Evolutionary conservation across 2,888 invertebrate species (phyloP), one percentile per base, ranked within the genome.

Genomic region (Rhogogaster chlorosoma): DNA sequence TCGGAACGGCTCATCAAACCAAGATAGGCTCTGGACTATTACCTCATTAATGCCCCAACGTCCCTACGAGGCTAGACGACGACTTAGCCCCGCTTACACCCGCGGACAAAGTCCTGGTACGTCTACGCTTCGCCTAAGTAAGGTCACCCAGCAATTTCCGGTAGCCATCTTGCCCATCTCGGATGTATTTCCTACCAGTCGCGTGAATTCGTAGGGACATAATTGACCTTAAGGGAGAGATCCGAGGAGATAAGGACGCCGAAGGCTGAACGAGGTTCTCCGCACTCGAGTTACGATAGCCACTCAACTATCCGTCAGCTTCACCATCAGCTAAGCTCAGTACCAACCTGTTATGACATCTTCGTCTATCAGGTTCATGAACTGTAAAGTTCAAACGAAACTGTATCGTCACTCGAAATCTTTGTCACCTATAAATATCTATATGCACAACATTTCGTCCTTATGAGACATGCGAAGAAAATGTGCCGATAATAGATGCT

Each of bases 111-210:
- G 77, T 77, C 36, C 80, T 36, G 29, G 32, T 32, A 57, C 80
- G 32, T 83, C 64, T 42, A 45, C 67, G 42, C 49, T 49, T 67
- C 67, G 90, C 89, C 90, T 91, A 92, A 91, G 91, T 92, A 92
- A 93, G 92, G 92, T 92, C 93, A 92, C 91, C 92, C 90, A 91
- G 92, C 91, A 93, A 93, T 93, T 93, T 93, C 92, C 92, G 92
- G 92, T 91, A 90, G 92, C 92, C 92, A 92, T 93, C 91, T 92
- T 92, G 90, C 86, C 88, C 87, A 85, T 49, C 84, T 83, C 85
- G 83, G 82, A 85, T 85, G 83, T 85, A 85, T 85, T 85, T 85
- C 83, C 83, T 64, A 83, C 77, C 67, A 67, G 83, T 84, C 38
- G 53, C 83, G 86, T 83, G 85, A 86, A 87, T 87, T 87, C 86